phyloP scores from a whole-genome alignment of 2,888 invertebrate species.

The Pheosia tremula region DNA sequence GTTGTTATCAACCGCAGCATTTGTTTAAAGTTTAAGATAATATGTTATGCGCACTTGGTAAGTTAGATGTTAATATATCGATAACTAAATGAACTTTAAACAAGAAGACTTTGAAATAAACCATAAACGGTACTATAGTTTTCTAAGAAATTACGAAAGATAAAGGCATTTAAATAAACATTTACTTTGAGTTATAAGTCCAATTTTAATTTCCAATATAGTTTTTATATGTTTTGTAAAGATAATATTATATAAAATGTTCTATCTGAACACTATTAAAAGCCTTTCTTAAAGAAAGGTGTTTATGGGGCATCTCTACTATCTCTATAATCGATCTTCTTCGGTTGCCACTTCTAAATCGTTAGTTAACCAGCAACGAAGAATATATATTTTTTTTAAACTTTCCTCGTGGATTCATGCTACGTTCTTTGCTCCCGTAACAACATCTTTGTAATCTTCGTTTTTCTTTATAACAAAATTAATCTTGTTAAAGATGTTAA shows the following conservation, averaged over 20 bases:
- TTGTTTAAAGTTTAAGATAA: no score
- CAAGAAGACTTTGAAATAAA: no score
- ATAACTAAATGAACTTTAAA: no score
- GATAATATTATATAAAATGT: no score
- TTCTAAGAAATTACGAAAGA: no score
- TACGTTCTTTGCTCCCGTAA: neutral
- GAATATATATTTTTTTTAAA: neutral
- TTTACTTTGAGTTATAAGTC: no score
- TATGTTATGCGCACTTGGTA: no score
- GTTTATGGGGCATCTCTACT: conserved; percentile 16
- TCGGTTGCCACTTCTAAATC: conserved; percentile 18
- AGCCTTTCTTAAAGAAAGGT: conserved; percentile 33
- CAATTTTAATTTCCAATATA: neutral
- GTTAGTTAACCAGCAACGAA: conserved; percentile 9
- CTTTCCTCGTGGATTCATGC: neutral
- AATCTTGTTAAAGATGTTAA: neutral
- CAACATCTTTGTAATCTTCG: neutral
- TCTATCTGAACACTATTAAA: no score
- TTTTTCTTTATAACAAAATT: neutral
- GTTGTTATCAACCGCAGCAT: no score
- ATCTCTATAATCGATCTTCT: conserved; percentile 29
- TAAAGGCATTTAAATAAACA: no score
- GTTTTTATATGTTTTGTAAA: neutral
- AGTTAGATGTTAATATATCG: no score
- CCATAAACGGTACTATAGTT: no score